Evolutionary conservation across 2,888 invertebrate species (phyloP), one percentile per base, ranked within the genome.

Genomic region (Anthophora plumipes): DNA sequence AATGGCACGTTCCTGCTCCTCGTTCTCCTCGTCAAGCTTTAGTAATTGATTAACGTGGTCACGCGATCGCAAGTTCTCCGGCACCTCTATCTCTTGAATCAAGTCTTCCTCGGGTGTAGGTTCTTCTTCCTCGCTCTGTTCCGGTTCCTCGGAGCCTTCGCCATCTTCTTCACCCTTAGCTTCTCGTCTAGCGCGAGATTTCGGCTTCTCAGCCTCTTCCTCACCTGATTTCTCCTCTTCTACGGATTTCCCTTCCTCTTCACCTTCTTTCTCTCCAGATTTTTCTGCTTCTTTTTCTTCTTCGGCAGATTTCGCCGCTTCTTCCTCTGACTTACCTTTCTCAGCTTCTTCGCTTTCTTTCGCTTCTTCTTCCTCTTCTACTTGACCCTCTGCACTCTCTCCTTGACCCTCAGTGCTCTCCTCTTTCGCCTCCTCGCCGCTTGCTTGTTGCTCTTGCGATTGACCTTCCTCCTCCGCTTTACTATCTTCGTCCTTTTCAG

Each of bases 11-110:
- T 97, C 97, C 31, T 95, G 95, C 88, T 96, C 95, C 88, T 96
- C 95, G 54, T 96, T 95, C 89, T 97, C 97, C 78, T 96, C 96
- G 87, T 97, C 97, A 77, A 98, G 93, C 91, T 97, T 96, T 57
- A 98, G 93, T 59, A 98, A 95, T 91, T 97, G 96, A 78, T 95
- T 95, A 77, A 98, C 96, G 91, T 98, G 97, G 69, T 96, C 96
- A 83, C 97, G 95, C 69, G 96, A 95, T 92, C 98, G 95, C 69
- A 97, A 94, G 86, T 97, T 96, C 90, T 96, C 95, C 6, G 97
- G 97, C 86, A 97, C 96, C 91, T 96, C 96, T 86, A 95, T 95
- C 91, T 96, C 96, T 95, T 96, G 94, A 69, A 95, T 94, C 66
- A 95, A 90, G 76, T 95, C 95, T 91, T 95, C 95, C 82, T 94